These are phyloP conservation scores for Diuraphis noxia DNA, from an alignment of 1,140 invertebrate genomes.

Conservation along the genomic window DNA sequence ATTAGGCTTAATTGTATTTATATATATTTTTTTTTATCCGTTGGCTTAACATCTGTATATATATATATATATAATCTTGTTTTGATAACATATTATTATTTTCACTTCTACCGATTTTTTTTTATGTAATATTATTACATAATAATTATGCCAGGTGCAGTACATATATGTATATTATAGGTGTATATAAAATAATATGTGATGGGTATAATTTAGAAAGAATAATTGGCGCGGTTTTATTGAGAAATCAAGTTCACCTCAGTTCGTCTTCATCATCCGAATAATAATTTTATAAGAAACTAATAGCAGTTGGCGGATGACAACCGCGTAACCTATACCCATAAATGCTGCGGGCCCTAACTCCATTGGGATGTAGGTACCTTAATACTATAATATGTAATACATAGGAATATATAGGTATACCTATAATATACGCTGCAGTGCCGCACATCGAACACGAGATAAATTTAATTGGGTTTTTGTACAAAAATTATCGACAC, in stretches of 20 bases:
- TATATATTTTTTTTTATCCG: neutral
- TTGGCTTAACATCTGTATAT: neutral
- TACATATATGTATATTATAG: neutral
- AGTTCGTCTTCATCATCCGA: neutral
- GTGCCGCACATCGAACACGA: no score
- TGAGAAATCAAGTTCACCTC: neutral
- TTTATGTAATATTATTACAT: neutral
- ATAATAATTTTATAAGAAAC: neutral
- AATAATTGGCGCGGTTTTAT: neutral
- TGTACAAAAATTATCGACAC: neutral
- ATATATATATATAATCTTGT: neutral
- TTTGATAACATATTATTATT: neutral
- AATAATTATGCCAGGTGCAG: neutral
- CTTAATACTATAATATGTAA: neutral
- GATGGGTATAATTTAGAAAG: neutral
- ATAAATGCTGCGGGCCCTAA: neutral
- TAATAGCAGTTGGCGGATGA: neutral
- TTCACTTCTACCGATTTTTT: neutral
- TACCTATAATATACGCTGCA: neutral
- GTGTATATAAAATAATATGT: neutral
- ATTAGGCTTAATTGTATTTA: neutral
- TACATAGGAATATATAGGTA: no score
- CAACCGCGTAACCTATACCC: neutral
- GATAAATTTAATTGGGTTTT: conserved; percentile 2
- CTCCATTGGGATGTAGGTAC: neutral